Evolutionary conservation across 2,888 invertebrate species (phyloP).

Genomic region (Onthophagus sagittarius): DNA sequence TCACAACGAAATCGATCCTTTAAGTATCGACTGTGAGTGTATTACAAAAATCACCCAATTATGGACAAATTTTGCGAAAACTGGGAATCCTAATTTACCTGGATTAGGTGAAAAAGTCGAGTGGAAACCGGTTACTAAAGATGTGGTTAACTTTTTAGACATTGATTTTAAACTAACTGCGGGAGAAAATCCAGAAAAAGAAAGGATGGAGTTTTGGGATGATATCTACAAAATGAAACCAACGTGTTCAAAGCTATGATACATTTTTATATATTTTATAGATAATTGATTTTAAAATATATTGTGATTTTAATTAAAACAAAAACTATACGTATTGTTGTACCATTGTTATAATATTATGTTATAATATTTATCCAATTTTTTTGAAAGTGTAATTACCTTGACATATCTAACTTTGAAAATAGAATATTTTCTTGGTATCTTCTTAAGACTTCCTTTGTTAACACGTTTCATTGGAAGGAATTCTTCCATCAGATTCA

Average conservation of each 20-base stretch:
- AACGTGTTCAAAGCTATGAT: conserved; percentile 8
- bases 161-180: conserved; percentile 27
- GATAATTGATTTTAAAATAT: no score
- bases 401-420: no score
- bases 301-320: no score
- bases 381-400: no score
- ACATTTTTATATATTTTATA: no score
- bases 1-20: conserved; percentile 28
- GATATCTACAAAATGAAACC: conserved; percentile 14
- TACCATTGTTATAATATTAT: no score
- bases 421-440: no score
- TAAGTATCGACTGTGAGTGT: conserved; percentile 33
- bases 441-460: no score
- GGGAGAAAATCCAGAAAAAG: conserved; percentile 25
- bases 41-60: conserved; percentile 32
- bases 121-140: conserved; percentile 28
- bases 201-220: conserved; percentile 33
- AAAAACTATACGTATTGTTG: no score
- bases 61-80: conserved; percentile 39
- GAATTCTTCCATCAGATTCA: no score
- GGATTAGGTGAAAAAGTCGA: conserved; percentile 22
- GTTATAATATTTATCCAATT: no score
- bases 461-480: no score
- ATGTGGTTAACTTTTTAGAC: conserved; percentile 28
- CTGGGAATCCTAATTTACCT: conserved; percentile 26